Percentiles rank a stretch among this genome's conserved stretches.
These are phyloP conservation scores for Bombyx mori DNA, from an alignment of 1,140 invertebrate genomes.

Conservation along the genomic window ASM3026992v2 NC_085130.1:11108001-11108500, in stretches of 20 bases:
- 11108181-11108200: too few species aligned
- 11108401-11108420: conserved; percentile 81
- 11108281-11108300: conserved; percentile 78
- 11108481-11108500: conserved; percentile 41
- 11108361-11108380: conserved; percentile 85
- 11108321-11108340: conserved; percentile 85
- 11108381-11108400: conserved; percentile 83
- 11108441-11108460: conserved; percentile 85
- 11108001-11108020: too few species aligned
- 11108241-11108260: conserved; percentile 13
- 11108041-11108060: too few species aligned
- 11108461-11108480: conserved; percentile 72
- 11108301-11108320: conserved; percentile 92
- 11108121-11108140: too few species aligned
- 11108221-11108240: too few species aligned
- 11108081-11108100: too few species aligned
- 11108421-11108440: conserved; percentile 87
- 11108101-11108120: too few species aligned
- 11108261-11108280: conserved; percentile 45
- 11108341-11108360: conserved; percentile 88
- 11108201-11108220: too few species aligned
- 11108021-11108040: too few species aligned
- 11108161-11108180: too few species aligned
- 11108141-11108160: too few species aligned
- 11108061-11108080: too few species aligned